A percentile compares a stretch with the other conserved stretches of the same genome.
Evolutionary conservation across 2,113 vertebrate species (phyloP).

Genomic region (Crotalus helleri): DNA sequence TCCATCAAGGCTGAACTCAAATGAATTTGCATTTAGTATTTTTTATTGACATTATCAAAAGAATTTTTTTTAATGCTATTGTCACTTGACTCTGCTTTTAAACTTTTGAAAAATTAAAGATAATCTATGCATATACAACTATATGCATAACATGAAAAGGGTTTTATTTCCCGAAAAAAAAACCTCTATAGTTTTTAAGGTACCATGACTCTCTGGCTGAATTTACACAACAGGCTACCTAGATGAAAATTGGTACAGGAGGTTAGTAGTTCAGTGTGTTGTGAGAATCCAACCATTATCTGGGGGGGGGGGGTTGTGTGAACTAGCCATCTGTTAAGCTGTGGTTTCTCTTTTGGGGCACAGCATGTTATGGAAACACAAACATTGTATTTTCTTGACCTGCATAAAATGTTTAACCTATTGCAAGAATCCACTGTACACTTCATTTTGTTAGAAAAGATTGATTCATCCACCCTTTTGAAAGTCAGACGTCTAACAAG

Average conservation of each 20-base stretch:
- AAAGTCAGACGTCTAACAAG: not conserved
- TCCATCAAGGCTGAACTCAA: no score
- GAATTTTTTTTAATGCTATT: not conserved
- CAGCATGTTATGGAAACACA: not conserved
- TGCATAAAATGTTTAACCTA: not conserved
- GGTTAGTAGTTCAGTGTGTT: not conserved
- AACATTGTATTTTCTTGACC: not conserved
- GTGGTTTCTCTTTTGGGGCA: not conserved
- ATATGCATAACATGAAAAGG: no score
- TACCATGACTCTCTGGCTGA: not conserved
- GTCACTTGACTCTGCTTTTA: not conserved
- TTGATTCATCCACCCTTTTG: not conserved
- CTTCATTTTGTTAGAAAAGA: not conserved
- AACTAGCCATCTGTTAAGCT: not conserved
- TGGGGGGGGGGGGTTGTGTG: not conserved
- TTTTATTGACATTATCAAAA: not conserved
- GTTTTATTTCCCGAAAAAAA: not conserved
- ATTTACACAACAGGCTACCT: not conserved
- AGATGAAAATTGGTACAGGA: not conserved
- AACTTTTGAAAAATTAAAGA: not conserved
- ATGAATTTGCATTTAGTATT: not conserved
- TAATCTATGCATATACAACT: not conserved
- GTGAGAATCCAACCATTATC: not conserved
- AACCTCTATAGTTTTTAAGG: not conserved
- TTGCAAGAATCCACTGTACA: not conserved